These are phyloP conservation scores for Aphelocoma californica DNA, from an alignment of 2,797 vertebrate genomes.

Conservation along the genomic window DNA sequence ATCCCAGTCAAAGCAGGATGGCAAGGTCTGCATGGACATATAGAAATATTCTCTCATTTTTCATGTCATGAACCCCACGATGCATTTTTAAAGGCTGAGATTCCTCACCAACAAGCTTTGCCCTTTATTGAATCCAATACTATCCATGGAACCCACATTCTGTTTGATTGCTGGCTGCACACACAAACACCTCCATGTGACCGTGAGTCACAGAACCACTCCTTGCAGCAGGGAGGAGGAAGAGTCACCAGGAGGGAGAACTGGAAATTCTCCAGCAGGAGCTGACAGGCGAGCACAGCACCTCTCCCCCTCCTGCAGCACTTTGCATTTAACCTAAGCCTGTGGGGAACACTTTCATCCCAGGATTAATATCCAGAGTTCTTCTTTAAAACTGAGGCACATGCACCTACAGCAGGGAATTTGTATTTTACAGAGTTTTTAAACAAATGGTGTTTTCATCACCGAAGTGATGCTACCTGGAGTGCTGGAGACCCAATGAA, in stretches of 20 bases:
- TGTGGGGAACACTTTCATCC: rapidly evolving
- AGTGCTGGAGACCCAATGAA: neutral
- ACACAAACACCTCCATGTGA: neutral
- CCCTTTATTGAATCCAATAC: rapidly evolving
- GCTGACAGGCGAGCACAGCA: neutral
- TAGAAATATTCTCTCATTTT: neutral
- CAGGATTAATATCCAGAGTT: neutral
- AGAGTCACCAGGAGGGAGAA: neutral
- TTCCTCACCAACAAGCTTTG: neutral
- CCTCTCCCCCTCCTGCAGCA: neutral
- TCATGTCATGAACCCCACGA: neutral
- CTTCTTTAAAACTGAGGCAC: neutral
- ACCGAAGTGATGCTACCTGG: neutral
- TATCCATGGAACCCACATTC: rapidly evolving
- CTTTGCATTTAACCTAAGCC: neutral
- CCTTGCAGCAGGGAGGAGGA: neutral
- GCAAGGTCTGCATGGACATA: neutral
- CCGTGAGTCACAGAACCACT: neutral
- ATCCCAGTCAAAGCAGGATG: neutral
- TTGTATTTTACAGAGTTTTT: neutral
- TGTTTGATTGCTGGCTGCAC: neutral
- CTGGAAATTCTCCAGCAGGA: neutral
- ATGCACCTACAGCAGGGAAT: neutral
- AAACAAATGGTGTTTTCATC: neutral
- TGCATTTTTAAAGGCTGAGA: neutral